Base-by-base conservation (phyloP, 2,888 invertebrate genomes). In the Theretra japonica region DNA sequence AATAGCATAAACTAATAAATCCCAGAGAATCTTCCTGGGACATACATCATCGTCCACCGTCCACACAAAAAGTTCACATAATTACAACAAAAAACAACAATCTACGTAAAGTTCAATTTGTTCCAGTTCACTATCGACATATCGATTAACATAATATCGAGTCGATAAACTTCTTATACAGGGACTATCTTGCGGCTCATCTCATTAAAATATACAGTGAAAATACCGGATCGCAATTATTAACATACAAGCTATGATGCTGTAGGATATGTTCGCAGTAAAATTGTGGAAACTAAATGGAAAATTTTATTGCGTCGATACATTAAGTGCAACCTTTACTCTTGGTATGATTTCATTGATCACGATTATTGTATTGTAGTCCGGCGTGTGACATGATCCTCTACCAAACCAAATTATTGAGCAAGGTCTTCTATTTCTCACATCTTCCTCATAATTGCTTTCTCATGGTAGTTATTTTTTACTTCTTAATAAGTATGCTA, bases 121-220 rank as follows among this genome's bases (percentile, higher is more conserved):
- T 65, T 65, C 48, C 48, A 65, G 48, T 65, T 23, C 65, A 65
- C 48, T 48, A 48, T 65, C 65, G 65, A 48, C 65, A 21, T 62
- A 65, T 23, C 65, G 41, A 65, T 65, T 65, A 65, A 48, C 62
- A 62, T 65, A 48, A 65, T 65, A 65, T 48, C 60, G 60, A 65
- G 48, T 65, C 65, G 41, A 65, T 65, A 65, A 65, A 65, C 65
- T 65, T 65, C 65, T 65, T 65, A 65, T 48, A 48, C 65, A 65
- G 21, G n/a, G 30, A 28, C 30, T 60, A 65, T 23, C 41, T 23
- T 23, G 65, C 41, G 41, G 23, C 48, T 21, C 65, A 65, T 65
- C 65, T 65, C 65, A 65, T 65, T 65, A 65, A 65, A 65, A 65
- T 65, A 65, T 65, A 48, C 48, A 48, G 48, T 65, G 65, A 65